Evolutionary conservation across 2,113 vertebrate species (phyloP).

Genomic region (Ctenodactylus gundi): DNA sequence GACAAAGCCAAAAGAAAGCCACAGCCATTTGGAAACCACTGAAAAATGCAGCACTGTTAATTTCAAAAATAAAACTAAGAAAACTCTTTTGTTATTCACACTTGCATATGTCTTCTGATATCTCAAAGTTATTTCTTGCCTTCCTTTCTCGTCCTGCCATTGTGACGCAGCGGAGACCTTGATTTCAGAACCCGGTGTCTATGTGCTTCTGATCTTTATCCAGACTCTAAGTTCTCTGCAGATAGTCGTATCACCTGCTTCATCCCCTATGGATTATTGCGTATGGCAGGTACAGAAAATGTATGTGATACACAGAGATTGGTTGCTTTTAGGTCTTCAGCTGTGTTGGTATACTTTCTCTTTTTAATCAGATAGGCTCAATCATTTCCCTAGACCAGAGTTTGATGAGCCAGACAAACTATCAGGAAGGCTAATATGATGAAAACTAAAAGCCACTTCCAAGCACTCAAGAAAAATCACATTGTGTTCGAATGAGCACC

Average conservation of each 20-base stretch:
- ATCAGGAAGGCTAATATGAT: neutral
- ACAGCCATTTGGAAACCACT: conserved; percentile 46
- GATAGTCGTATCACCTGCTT: neutral
- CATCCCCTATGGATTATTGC: neutral
- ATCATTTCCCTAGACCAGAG: neutral
- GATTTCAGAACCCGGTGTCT: neutral
- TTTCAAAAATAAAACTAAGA: conserved; percentile 32
- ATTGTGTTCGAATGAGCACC: neutral
- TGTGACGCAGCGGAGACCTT: neutral
- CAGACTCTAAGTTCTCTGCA: neutral
- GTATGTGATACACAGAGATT: neutral
- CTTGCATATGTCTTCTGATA: neutral
- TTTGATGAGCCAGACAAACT: neutral
- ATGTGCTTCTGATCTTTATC: neutral
- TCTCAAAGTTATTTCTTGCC: neutral
- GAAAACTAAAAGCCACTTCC: neutral
- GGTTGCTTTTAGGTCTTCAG: neutral
- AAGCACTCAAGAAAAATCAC: neutral
- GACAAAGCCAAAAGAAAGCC: conserved; percentile 39
- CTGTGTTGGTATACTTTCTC: neutral
- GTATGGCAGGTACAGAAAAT: neutral
- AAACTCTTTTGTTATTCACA: neutral
- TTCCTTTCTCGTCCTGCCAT: neutral
- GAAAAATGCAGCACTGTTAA: neutral
- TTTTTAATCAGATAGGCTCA: neutral